Conservation (phyloP, 2,888 invertebrate genomes). For the Netelia virgata region DNA sequence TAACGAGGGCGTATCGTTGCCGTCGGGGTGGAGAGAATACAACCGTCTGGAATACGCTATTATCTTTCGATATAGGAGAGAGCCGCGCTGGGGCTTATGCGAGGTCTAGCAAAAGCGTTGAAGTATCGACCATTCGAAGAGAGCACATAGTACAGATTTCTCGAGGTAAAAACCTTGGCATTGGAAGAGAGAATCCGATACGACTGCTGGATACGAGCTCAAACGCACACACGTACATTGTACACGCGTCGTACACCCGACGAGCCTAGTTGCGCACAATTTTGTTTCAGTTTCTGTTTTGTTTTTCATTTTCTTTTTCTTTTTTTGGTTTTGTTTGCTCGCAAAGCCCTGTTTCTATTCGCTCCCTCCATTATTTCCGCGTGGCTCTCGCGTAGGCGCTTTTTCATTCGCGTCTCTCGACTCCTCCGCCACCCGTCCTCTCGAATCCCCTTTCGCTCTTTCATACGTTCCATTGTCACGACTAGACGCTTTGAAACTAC, state of each 20-base stretch:
- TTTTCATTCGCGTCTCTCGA: slow-evolving; percentile 68
- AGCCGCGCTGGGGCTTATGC: slow-evolving; percentile 7
- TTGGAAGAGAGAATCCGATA: slow-evolving; percentile 55
- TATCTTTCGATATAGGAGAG: slow-evolving; percentile 38
- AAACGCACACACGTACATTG: background rate
- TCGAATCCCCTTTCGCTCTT: slow-evolving; percentile 51
- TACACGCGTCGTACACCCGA: slow-evolving; percentile 20
- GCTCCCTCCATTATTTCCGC: slow-evolving; percentile 66
- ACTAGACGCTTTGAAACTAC: slow-evolving; percentile 78
- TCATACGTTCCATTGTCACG: slow-evolving; percentile 74
- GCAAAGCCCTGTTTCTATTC: slow-evolving; percentile 37
- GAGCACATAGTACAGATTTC: slow-evolving; percentile 39
- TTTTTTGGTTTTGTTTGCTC: slow-evolving; percentile 26
- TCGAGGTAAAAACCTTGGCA: slow-evolving; percentile 71
- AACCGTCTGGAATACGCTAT: slow-evolving; percentile 53
- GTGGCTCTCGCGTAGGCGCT: slow-evolving; percentile 47
- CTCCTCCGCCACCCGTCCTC: slow-evolving; percentile 66
- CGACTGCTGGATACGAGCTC: background rate
- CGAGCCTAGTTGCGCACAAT: slow-evolving; percentile 51
- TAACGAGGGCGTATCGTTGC: slow-evolving; percentile 59
- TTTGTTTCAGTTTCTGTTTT: slow-evolving; percentile 36
- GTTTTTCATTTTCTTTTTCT: background rate
- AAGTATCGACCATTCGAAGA: slow-evolving; percentile 59
- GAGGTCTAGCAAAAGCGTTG: slow-evolving; percentile 39
- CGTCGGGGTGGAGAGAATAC: background rate